A percentile compares a stretch with the other conserved stretches of the same genome.
phyloP scores from a whole-genome alignment of 2,797 vertebrate genomes.

The Rhinogobio ventralis region DNA sequence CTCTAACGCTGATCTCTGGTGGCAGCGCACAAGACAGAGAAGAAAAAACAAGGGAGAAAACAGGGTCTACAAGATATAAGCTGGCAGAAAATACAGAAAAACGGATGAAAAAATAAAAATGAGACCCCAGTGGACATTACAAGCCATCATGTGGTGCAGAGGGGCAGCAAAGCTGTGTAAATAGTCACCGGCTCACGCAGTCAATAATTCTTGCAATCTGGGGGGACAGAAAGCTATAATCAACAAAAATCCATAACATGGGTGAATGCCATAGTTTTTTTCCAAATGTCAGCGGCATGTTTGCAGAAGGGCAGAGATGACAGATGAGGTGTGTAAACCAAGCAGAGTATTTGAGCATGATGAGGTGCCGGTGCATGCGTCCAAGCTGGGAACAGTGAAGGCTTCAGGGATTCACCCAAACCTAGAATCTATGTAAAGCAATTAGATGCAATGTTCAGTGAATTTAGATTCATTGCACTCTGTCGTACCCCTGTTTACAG shows the following conservation, averaged over 20 bases:
- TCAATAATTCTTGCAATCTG: slow-evolving; percentile 82
- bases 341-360: slow-evolving; percentile 72
- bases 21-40: slow-evolving; percentile 70
- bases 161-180: slow-evolving; percentile 76
- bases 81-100: slow-evolving; percentile 60
- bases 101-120: slow-evolving; percentile 68
- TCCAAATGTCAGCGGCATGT: slow-evolving; percentile 82
- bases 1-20: slow-evolving; percentile 76
- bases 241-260: slow-evolving; percentile 83
- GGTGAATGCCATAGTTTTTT: slow-evolving; percentile 83
- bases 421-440: slow-evolving; percentile 12
- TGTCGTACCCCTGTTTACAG: not conserved
- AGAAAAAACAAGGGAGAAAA: slow-evolving; percentile 66
- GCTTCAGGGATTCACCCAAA: slow-evolving; percentile 63
- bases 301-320: slow-evolving; percentile 83
- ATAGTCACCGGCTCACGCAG: slow-evolving; percentile 80
- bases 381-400: slow-evolving; percentile 68
- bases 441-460: not conserved
- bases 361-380: slow-evolving; percentile 74
- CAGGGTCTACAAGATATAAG: slow-evolving; percentile 26
- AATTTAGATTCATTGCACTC: slow-evolving; percentile 4
- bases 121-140: slow-evolving; percentile 70
- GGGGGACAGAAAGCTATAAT: slow-evolving; percentile 80
- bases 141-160: slow-evolving; percentile 61
- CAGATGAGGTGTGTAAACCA: slow-evolving; percentile 77